Conservation (phyloP, 2,113 vertebrate species). For the Bos javanicus region DNA sequence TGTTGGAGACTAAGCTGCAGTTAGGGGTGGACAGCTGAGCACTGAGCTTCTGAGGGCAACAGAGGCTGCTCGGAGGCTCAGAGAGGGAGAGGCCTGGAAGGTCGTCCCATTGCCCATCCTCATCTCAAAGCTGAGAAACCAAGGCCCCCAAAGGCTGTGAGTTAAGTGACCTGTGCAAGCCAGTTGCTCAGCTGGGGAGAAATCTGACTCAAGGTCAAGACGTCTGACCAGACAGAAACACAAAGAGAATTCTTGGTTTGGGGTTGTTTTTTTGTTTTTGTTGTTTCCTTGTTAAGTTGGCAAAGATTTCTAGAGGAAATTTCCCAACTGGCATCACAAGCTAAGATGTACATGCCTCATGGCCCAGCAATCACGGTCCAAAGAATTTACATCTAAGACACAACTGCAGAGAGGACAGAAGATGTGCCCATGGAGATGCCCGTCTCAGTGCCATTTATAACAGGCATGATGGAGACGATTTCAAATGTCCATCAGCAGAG, state of each 20-base stretch:
- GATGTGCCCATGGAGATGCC: accelerated
- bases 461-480: accelerated
- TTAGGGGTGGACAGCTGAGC: too few species aligned
- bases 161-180: not conserved
- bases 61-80: not conserved
- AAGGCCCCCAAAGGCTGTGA: not conserved
- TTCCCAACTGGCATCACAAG: too few species aligned
- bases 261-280: too few species aligned
- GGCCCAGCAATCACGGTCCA: not conserved
- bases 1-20: not conserved
- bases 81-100: not conserved
- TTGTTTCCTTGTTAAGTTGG: not conserved
- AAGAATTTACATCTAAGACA: not conserved
- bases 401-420: accelerated
- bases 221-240: not conserved
- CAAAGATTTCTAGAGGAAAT: not conserved
- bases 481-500: accelerated
- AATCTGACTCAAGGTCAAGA: not conserved
- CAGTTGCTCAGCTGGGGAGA: not conserved
- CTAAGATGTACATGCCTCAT: not conserved
- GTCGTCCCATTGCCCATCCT: not conserved
- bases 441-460: accelerated
- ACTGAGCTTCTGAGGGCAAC: not conserved
- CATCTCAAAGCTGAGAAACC: not conserved
- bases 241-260: too few species aligned